Conservation (phyloP, 1,140 invertebrate species). For the Bombus pascuorum region DNA sequence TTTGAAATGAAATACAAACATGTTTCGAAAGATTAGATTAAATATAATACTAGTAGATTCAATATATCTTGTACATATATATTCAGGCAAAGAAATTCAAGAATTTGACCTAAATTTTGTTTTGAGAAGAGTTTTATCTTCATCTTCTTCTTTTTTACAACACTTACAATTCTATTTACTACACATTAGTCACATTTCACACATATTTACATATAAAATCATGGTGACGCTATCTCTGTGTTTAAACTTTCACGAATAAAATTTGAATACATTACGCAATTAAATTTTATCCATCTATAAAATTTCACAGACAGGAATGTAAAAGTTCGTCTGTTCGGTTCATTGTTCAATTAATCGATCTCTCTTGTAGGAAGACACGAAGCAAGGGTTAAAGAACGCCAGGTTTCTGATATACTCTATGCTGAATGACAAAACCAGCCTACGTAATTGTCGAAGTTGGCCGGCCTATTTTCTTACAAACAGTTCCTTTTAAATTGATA, state of each 20-base stretch:
- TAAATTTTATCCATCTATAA: neutral
- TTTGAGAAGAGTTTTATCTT: neutral
- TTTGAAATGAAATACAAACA: no score
- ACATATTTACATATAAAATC: neutral
- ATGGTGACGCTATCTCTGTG: neutral
- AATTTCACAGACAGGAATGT: neutral
- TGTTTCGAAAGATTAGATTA: neutral
- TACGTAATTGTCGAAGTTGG: neutral
- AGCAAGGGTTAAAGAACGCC: neutral
- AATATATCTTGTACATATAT: no score
- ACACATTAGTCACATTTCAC: neutral
- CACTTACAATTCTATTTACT: neutral
- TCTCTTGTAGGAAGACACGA: neutral
- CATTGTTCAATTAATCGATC: constrained; percentile 42
- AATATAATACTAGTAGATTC: no score
- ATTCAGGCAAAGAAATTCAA: no score
- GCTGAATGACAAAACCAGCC: neutral
- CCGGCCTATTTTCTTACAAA: neutral
- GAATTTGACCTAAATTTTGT: no score
- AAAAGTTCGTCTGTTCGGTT: neutral
- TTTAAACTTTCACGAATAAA: constrained; percentile 16
- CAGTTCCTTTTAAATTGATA: neutral
- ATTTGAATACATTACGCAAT: constrained; percentile 16
- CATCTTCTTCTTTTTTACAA: neutral
- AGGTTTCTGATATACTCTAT: neutral